A percentile compares a stretch with the other conserved stretches of the same genome.
Evolutionary conservation across 2,888 invertebrate genomes (phyloP).

Genomic region (Cylloceria caligata): DNA sequence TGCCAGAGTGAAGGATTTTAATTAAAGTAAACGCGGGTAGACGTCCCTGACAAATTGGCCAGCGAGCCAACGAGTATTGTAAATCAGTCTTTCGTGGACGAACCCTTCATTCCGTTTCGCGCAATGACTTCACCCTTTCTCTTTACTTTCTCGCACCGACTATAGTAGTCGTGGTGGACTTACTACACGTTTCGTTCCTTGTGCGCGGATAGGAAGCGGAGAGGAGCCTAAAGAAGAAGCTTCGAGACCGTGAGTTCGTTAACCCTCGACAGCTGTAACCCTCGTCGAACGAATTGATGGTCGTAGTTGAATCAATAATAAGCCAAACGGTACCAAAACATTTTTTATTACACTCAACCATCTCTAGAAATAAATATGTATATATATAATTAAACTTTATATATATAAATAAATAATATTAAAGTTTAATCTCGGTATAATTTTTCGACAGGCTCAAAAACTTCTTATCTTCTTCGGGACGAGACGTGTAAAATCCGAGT

Average conservation of each 20-base stretch:
- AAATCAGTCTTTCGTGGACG: slow-evolving; percentile 67
- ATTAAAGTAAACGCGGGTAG: slow-evolving; percentile 70
- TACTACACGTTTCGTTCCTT: slow-evolving; percentile 26
- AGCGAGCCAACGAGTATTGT: slow-evolving; percentile 67
- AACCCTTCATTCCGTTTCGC: slow-evolving; percentile 57
- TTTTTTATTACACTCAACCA: not conserved
- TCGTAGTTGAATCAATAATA: not conserved
- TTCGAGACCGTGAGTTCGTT: slow-evolving; percentile 23
- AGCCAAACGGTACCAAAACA: not conserved
- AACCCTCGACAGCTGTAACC: slow-evolving; percentile 14
- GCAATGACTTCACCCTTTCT: slow-evolving; percentile 59
- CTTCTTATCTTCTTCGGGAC: slow-evolving; percentile 51
- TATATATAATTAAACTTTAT: not conserved
- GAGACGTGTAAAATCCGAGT: slow-evolving; percentile 63
- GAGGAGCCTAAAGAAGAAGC: slow-evolving; percentile 31
- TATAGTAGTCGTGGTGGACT: slow-evolving; percentile 19
- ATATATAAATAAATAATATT: not conserved
- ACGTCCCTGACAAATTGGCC: slow-evolving; percentile 70
- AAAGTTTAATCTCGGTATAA: slow-evolving; percentile 63
- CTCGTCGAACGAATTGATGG: slow-evolving; percentile 7
- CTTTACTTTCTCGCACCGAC: slow-evolving; percentile 22
- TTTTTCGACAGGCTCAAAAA: slow-evolving; percentile 62
- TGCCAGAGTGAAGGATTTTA: slow-evolving; percentile 68
- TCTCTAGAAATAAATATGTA: not conserved
- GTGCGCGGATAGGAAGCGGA: slow-evolving; percentile 19